Evolutionary conservation across 1,140 invertebrate species (phyloP), one percentile per base, ranked within the genome.

Genomic region (Hyles vespertilio): DNA sequence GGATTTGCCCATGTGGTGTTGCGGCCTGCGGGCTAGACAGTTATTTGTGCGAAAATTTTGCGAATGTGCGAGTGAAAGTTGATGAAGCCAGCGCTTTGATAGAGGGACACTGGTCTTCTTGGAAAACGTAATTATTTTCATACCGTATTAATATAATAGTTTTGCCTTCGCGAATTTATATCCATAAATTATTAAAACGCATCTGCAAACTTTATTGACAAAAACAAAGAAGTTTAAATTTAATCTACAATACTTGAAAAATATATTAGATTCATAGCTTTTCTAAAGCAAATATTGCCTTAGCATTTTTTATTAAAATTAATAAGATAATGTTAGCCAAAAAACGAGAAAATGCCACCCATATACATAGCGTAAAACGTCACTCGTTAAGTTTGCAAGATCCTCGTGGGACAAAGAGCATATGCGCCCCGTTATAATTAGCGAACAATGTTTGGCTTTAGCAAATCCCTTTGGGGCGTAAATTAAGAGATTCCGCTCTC

Each of bases 381-480:
- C 58, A 71, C 79, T 78, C 77, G 78, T 77, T 80, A 82, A 81
- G 78, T 81, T 81, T 58, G 48, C 61, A 62, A 63, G 74, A 87
- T 83, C 81, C 74, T 61, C 83, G 84, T 87, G 84, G 80, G 83
- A 88, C 70, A 59, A 34, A 47, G 54, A 68, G 70, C 85, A 86
- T 83, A 84, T 88, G 85, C 74, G 77, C 66, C 79, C 77, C 69
- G 81, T 88, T 84, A 88, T 88, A 88, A 88, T 88, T 88, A 88
- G 85, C 81, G 81, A 84, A 82, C 85, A 86, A 84, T 86, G 85
- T 88, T 86, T 88, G 81, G 85, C 83, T 88, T 88, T 84, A 81
- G 73, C 73, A 86, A 88, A 88, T 88, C 84, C 84, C 80, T 84
- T 84, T 73, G 80, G 84, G 84, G 80, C 83, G 81, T 88, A 88